Evolutionary conservation across 2,113 vertebrate species (phyloP).

Genomic region (Tragelaphus imberbis): DNA sequence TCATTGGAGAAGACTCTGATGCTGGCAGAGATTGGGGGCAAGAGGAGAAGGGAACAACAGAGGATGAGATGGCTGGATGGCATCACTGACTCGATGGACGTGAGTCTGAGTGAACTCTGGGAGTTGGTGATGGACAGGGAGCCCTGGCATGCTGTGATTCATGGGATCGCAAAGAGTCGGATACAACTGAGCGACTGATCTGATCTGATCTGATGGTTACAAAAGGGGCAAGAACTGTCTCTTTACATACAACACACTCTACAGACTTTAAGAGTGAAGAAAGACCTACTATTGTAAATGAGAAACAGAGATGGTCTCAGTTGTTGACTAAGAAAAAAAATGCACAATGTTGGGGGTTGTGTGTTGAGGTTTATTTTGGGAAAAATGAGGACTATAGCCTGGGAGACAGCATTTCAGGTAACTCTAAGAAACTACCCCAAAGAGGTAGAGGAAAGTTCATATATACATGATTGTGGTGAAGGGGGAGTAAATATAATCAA

Average conservation of each 20-base stretch:
- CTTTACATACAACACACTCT: slow-evolving; percentile 61
- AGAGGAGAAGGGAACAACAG: too few species aligned
- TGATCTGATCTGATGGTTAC: slow-evolving; percentile 58
- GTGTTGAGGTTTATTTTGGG: background rate
- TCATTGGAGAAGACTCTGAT: too few species aligned
- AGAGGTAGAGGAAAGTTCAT: background rate
- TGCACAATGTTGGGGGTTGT: background rate
- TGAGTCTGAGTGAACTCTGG: too few species aligned
- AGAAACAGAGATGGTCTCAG: slow-evolving; percentile 49
- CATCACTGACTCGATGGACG: too few species aligned
- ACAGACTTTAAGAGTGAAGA: slow-evolving; percentile 70
- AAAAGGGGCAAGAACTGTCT: slow-evolving; percentile 74
- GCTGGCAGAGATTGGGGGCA: too few species aligned
- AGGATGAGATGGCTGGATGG: too few species aligned
- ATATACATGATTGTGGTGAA: background rate
- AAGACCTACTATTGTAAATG: slow-evolving; percentile 70
- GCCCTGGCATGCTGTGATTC: too few species aligned
- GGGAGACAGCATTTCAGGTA: background rate
- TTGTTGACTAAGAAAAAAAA: background rate
- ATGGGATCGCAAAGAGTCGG: too few species aligned
- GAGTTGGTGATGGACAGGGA: too few species aligned
- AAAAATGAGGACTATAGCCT: background rate
- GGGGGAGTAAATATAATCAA: background rate
- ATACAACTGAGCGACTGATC: too few species aligned
- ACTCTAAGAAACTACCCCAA: background rate